Evolutionary conservation across 2,113 vertebrate species (phyloP), one percentile per base, ranked within the genome.

Genomic region (Chamaea fasciata): DNA sequence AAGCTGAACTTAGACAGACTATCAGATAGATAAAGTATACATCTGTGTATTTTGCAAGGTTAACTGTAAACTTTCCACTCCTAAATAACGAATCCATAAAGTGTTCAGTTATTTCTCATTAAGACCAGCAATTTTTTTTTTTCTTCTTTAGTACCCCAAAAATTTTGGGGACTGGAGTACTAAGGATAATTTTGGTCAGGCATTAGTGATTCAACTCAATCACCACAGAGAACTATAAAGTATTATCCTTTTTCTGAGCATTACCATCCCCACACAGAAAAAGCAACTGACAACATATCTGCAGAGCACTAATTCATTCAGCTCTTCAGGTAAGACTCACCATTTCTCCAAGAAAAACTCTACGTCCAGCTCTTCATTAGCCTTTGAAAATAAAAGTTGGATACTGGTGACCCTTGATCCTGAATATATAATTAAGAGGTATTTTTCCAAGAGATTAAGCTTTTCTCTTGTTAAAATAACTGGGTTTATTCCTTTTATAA

Each of bases 321-420:
- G 16, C 18, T 80, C 22, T 64, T 79, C 55, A 67, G 13, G n/a
- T 53, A 80, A 56, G 39, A 97, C 97, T 98, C 83, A 98, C 98
- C 98, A 97, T 89, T 98, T 96, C 69, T 98, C 96, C 86, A 98
- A 83, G 74, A 92, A 73, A 88, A 98, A 98, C 80, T 98, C 98
- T 53, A 98, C 97, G 41, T 98, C 97, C 85, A 98, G 93, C 76
- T 98, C 97, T 81, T 97, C 97, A 16, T 95, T 93, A 76, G 78
- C 96, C 97, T 97, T 91, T 85, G 62, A 92, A 94, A 92, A 96
- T 5, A 90, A 37, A 94, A 75, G 50, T 44, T 20, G 20, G 27
- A 90, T 55, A 86, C 4, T 23, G 7, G 70, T 80, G 63, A 76
- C 5, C 22, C 50, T 81, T 76, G 21, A 86, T 31, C 11, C 60